Conservation (phyloP, 1,140 invertebrate species). For the Drosophila quadrilineata region DNA sequence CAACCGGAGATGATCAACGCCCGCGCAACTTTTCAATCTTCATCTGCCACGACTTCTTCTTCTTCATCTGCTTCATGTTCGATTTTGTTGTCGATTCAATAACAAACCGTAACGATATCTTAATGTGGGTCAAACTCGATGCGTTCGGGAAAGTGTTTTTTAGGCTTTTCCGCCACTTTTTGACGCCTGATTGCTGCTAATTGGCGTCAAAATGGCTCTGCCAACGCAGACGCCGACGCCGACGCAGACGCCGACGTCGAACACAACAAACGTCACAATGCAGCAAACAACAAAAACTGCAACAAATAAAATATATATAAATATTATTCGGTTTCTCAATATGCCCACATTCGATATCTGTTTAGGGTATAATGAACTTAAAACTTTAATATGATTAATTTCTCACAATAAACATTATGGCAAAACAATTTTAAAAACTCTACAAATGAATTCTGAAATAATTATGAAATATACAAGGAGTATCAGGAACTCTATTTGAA, state of each 20-base stretch:
- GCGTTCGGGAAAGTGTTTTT: constrained; percentile 67
- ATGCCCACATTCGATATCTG: too few species aligned
- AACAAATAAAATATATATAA: too few species aligned
- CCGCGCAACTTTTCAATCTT: constrained; percentile 13
- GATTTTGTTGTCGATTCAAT: constrained; percentile 2
- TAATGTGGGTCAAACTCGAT: constrained; percentile 61
- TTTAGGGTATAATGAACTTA: too few species aligned
- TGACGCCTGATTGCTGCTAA: constrained; percentile 75
- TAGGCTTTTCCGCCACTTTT: constrained; percentile 55
- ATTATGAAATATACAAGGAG: too few species aligned
- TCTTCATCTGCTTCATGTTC: neutral
- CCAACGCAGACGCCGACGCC: constrained; percentile 33
- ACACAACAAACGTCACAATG: too few species aligned
- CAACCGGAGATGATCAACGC: neutral
- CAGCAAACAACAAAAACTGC: too few species aligned
- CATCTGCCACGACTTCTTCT: neutral
- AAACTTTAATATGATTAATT: too few species aligned
- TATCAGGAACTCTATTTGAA: too few species aligned
- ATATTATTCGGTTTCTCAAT: too few species aligned
- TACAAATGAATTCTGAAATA: too few species aligned
- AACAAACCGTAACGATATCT: constrained; percentile 32
- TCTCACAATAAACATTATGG: too few species aligned
- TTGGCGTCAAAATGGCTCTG: constrained; percentile 66
- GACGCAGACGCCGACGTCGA: neutral
- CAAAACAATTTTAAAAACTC: too few species aligned